These are phyloP conservation scores for Pseudomyrmex sp. DNA, from an alignment of 1,140 invertebrate species.

Conservation along the genomic window DNA sequence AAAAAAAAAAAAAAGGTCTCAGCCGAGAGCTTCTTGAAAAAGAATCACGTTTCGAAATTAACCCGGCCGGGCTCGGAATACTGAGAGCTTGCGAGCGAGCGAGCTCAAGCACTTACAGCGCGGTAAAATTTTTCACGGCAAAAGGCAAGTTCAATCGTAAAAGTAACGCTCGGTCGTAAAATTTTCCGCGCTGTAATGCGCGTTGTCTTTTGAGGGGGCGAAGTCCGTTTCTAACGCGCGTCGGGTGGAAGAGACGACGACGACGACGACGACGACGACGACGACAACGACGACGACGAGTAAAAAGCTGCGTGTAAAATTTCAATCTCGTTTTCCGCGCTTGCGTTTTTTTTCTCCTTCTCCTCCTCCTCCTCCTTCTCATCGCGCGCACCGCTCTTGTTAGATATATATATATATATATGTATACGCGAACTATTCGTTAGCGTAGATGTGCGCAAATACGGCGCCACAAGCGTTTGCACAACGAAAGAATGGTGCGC, in stretches of 20 bases:
- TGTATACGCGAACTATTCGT: slow-evolving; percentile 35
- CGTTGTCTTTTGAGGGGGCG: slow-evolving; percentile 36
- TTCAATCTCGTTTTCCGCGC: slow-evolving; percentile 50
- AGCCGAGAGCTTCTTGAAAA: slow-evolving; percentile 6
- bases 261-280: background rate
- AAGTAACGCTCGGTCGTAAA: slow-evolving; percentile 23
- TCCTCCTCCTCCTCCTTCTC: background rate
- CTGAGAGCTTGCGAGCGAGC: slow-evolving; percentile 7
- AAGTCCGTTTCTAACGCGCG: background rate
- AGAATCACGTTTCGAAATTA: slow-evolving; percentile 37
- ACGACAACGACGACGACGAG: too few relatives aligned
- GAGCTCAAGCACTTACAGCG: background rate
- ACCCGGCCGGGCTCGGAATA: slow-evolving; percentile 6
- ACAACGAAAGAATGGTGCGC: slow-evolving; percentile 33
- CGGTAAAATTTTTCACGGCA: slow-evolving; percentile 32
- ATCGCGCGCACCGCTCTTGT: background rate
- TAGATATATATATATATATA: too few relatives aligned
- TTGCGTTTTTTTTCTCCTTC: slow-evolving; percentile 10
- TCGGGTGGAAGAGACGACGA: background rate
- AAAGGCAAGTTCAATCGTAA: slow-evolving; percentile 52
- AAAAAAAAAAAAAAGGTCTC: slow-evolving; percentile 18
- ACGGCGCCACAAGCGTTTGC: slow-evolving; percentile 35
- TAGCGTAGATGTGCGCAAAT: slow-evolving; percentile 42
- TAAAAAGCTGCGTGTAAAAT: slow-evolving; percentile 50
- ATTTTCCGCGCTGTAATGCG: slow-evolving; percentile 39